Evolutionary conservation across 2,888 invertebrate species (phyloP), one percentile per base, ranked within the genome.

Genomic region (Chydorus sphaericus): DNA sequence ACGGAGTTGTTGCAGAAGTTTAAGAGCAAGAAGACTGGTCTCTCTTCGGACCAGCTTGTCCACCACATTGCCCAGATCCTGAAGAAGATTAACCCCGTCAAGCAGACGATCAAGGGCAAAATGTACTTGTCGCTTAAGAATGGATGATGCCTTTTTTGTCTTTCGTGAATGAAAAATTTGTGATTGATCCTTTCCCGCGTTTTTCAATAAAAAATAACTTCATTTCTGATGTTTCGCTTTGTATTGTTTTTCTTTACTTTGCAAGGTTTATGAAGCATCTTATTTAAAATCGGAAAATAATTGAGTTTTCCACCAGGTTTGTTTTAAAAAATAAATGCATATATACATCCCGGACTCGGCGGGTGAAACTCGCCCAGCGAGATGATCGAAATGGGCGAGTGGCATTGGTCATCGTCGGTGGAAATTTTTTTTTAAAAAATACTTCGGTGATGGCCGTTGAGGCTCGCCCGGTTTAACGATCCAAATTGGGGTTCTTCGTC

Each of bases 1-100:
- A 96, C 91, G 0, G 96, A 97, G 67, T 74, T 96, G 31, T 72
- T 96, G 44, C 90, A 91, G 61, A 96, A 96, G 73, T 92, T 96
- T 74, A 92, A 91, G 68, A 87, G 87, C 37, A 92, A 93, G 71
- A 88, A 91, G 65, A 87, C 88, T 10, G 91, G 91, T 4, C 78
- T 93, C 52, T 83, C 84, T 56, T 88, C 87, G 61, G 90, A 94
- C 61, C 85, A 92, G 57, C 77, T 96, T 57, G 92, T 93, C 1
- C 87, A 87, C 66, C 85, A 87, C 36, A 91, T 96, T 82, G 93
- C 92, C 7, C 88, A 90, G 68, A 89, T 96, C 62, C 75, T 97
- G 57, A 94, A 94, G 73, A 82, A 87, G 65, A 88, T 97, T 66
- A 92, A 93, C 75, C 94, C 93, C 0, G 82, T 87, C 55, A 91